Evolutionary conservation across 2,113 vertebrate species (phyloP), one percentile per base, ranked within the genome.

Genomic region (Pseudonaja textilis): DNA sequence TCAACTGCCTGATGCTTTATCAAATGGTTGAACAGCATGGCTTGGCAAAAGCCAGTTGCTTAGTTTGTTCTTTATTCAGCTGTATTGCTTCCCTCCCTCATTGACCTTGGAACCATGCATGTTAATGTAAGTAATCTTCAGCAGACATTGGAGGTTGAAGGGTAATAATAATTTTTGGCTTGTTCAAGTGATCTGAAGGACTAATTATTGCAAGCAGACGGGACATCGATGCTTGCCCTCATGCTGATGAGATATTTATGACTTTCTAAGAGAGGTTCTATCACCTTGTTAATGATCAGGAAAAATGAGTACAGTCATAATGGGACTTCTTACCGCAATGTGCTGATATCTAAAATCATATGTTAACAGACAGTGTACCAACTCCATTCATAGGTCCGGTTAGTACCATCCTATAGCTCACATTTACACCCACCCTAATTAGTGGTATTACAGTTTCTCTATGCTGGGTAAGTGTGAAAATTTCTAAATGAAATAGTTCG

Each of bases 1-100:
- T 95, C 92, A 94, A 55, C 90, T 25, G 26, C 94, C 90, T 92
- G 93, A 81, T 55, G 95, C 59, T n/a, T 90, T 91, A 81, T 90
- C 86, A 52, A 93, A 91, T 91, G 45, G 42, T 5, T 34, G 23
- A 9, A 11, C 74, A 93, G 45, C 25, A 42, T 61, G 29, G 47
- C 88, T 91, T 89, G 74, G 92, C 89, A 95, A 87, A 59, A 59
- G 42, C 39, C 85, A 42, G 45, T 93, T 92, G 86, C 55, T 52
- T 34, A 22, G 69, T 57, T 87, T 47, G 34, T 92, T 45, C 59
- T 50, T 42, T 59, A 1, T 88, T 89, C 92, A 89, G 93, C 42
- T 26, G 2, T n/a, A 39, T 16, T 92, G 87, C 55, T 50, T 26
- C 47, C 93, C 59, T 94, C 56, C 74, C 11, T 2, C 56, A 22